Conservation (phyloP, 1,140 invertebrate genomes). For the Akabosia matsudoensis region DNA sequence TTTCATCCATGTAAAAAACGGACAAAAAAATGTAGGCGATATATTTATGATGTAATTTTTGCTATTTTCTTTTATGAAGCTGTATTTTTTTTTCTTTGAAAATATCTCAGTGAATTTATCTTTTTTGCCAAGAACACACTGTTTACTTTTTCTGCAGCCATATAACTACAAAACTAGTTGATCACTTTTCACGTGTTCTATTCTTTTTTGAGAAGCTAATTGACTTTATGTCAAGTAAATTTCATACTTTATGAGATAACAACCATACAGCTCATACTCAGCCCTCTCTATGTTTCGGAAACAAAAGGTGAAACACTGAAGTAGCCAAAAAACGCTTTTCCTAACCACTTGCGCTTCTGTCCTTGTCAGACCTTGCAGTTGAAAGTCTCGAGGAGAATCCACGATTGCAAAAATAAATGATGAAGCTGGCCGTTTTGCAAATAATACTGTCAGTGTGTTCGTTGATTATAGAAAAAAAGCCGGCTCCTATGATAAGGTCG, state of each 20-base stretch:
- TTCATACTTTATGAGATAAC: neutral
- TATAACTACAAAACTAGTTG: no score
- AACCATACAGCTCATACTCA: neutral
- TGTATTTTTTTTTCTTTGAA: neutral
- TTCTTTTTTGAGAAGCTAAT: neutral
- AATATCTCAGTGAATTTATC: neutral
- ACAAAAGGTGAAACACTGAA: neutral
- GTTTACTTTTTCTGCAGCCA: neutral
- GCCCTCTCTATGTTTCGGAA: neutral
- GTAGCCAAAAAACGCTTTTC: no score
- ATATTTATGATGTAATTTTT: conserved; percentile 12
- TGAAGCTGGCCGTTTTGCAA: conserved; percentile 1
- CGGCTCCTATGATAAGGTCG: neutral
- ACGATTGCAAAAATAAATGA: neutral
- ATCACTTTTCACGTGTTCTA: neutral
- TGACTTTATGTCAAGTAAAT: conserved; percentile 16
- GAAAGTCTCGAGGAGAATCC: no score
- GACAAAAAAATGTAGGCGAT: neutral
- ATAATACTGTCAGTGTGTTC: neutral
- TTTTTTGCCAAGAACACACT: no score
- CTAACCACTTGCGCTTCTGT: no score
- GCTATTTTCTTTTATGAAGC: neutral
- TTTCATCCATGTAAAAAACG: neutral
- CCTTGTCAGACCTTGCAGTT: no score
- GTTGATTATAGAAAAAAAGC: conserved; percentile 2